Conservation (phyloP, 2,113 vertebrate genomes). For the Elaphurus davidianus region DNA sequence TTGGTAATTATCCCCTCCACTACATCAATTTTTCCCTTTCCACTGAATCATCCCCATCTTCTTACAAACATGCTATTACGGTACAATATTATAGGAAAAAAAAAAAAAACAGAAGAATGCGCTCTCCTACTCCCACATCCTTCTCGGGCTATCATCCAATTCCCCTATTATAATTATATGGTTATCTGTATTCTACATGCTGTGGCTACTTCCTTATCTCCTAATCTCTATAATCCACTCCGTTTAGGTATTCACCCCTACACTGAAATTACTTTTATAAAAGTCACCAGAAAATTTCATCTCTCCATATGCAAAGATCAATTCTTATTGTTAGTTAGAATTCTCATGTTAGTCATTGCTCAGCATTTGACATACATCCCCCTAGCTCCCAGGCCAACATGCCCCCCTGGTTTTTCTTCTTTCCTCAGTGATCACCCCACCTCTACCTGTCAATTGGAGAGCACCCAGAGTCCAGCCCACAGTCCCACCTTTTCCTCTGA, state of each 20-base stretch:
- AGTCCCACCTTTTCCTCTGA: not conserved
- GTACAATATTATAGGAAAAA: not conserved
- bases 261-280: not conserved
- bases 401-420: not conserved
- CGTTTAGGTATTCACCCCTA: not conserved
- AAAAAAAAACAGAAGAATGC: not conserved
- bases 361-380: not conserved
- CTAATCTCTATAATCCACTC: not conserved
- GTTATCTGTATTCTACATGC: not conserved
- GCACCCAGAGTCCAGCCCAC: not conserved
- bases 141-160: not conserved
- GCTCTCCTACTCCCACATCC: not conserved
- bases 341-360: not conserved
- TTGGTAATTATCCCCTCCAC: not conserved
- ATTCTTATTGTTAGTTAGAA: not conserved
- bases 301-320: not conserved
- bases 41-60: not conserved
- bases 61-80: not conserved
- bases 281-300: not conserved
- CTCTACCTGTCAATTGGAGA: not conserved
- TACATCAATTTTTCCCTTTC: not conserved
- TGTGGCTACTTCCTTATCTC: not conserved
- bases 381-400: not conserved
- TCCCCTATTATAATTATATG: not conserved
- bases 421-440: not conserved